Evolutionary conservation across 1,140 invertebrate genomes (phyloP), one percentile per base, ranked within the genome.

Genomic region (Oppia nitens): DNA sequence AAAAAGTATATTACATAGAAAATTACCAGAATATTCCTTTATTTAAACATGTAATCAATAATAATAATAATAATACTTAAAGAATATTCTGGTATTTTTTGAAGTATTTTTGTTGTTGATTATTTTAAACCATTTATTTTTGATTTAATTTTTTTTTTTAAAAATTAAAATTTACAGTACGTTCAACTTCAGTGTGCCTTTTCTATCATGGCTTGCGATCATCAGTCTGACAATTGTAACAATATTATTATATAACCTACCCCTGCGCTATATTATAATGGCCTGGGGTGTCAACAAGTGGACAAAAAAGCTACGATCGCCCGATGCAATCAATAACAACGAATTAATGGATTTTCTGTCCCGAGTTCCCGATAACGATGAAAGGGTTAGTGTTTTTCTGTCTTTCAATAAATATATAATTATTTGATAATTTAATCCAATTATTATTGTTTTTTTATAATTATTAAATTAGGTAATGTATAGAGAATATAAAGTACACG

Each of bases 231-330:
- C 60, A 26, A 47, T 73, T 9, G 74, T 65, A 27, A 72, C 71
- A 4, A 71, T 87, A 11, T 80, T 98, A 3, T 74, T 98, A 2
- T 98, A 96, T 68, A 80, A 84, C 60, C 81, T 98, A 66, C 93
- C 93, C 17, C 71, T 96, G 32, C 78, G 93, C 68, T 92, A 85
- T 71, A 75, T 99, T 17, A 79, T 98, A 17, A 81, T 98, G 76
- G 77, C 80, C n/a, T 98, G 92, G 92, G 95, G 94, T 70, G 78
- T 95, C 24, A 93, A 95, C 74, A 98, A 98, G 74, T 98, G 98
- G 74, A 84, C 90, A 11, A 82, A 93, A 62, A 89, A 94, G 72
- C 78, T 98, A 56, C 70, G 97, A 40, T 77, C 89, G 62, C 94
- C 94, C 14, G 84, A 97, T 73, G 85, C 86, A 17, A 85, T 97